Percentiles rank a stretch among this genome's conserved stretches.
Evolutionary conservation across 2,113 vertebrate genomes (phyloP).

Genomic region (Grus americana): DNA sequence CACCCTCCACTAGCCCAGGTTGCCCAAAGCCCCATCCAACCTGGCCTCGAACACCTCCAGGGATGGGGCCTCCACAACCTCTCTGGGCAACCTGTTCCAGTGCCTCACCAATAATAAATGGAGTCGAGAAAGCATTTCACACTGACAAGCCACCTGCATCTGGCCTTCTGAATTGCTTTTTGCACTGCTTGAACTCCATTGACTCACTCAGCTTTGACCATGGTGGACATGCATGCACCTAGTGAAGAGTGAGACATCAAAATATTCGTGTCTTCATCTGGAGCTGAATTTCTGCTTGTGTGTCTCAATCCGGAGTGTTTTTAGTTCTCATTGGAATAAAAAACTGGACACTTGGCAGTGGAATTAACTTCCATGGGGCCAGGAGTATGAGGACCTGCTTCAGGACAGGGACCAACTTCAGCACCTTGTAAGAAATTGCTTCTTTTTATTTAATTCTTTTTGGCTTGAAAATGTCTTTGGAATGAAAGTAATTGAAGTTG

Average conservation of each 20-base stretch:
- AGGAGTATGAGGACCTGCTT: neutral
- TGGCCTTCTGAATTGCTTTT: neutral
- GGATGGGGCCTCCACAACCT: too few species aligned
- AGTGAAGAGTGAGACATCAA: neutral
- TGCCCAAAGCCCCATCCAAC: too few species aligned
- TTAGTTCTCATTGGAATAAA: neutral
- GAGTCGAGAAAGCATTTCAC: neutral
- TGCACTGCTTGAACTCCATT: fast-evolving
- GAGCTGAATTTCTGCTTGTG: neutral
- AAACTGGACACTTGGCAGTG: fast-evolving
- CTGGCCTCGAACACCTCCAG: too few species aligned
- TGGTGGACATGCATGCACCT: neutral
- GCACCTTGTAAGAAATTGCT: neutral
- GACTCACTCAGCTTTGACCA: fast-evolving
- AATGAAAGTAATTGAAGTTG: neutral
- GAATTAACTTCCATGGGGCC: neutral
- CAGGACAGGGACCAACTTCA: neutral
- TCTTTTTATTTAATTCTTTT: neutral
- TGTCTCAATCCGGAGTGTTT: neutral
- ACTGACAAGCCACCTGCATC: neutral
- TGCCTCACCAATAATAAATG: neutral
- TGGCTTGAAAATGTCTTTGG: neutral
- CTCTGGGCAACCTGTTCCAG: too few species aligned
- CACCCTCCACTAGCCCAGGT: too few species aligned
- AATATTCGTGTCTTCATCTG: neutral